Evolutionary conservation across 2,797 vertebrate species (phyloP).

Genomic region (Perodicticus potto): DNA sequence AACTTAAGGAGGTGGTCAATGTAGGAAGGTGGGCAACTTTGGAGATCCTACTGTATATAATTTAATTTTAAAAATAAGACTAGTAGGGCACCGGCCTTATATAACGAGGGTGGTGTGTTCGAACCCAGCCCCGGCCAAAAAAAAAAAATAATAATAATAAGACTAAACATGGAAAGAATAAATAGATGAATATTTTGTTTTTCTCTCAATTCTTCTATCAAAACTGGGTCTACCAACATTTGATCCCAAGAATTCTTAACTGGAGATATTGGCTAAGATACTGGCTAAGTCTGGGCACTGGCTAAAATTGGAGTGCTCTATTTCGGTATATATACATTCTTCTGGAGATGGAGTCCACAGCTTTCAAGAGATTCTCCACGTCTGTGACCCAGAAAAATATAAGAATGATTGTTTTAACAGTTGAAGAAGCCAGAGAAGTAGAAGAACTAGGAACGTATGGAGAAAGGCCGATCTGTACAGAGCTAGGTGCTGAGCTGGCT

Average conservation of each 20-base stretch:
- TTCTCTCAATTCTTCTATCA: neutral
- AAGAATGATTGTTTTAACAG: constrained; percentile 7
- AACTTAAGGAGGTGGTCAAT: too few species aligned
- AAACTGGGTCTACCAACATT: neutral
- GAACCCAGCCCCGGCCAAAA: too few species aligned
- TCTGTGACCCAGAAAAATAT: neutral
- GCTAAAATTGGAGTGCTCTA: neutral
- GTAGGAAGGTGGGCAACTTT: too few species aligned
- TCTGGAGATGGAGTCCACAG: neutral
- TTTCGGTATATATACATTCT: neutral
- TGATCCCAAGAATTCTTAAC: neutral
- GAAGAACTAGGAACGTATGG: neutral
- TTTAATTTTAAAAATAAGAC: neutral
- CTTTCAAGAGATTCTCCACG: neutral
- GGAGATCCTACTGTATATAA: neutral
- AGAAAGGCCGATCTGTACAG: neutral
- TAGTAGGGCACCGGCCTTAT: too few species aligned
- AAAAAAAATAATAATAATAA: neutral
- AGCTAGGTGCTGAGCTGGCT: neutral
- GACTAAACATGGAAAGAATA: neutral
- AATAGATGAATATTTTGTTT: neutral
- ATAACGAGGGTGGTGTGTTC: too few species aligned
- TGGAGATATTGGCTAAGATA: too few species aligned
- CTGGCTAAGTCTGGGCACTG: neutral
- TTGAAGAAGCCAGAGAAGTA: neutral